Conservation (phyloP, 2,888 invertebrate genomes). For the Fabriciana adippe region DNA sequence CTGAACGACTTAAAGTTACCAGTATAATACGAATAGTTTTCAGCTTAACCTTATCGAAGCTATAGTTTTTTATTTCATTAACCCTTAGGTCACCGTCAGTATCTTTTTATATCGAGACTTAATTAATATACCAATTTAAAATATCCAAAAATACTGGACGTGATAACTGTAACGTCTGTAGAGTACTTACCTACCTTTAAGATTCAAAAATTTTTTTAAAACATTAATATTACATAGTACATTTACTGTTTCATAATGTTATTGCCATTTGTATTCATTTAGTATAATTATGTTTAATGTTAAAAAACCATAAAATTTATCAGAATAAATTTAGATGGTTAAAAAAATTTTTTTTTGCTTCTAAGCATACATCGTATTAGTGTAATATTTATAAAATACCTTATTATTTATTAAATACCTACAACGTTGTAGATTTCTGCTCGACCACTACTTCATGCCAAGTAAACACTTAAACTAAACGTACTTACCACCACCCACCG, state of each 20-base stretch:
- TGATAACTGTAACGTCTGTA: neutral
- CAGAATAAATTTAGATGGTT: too few species aligned
- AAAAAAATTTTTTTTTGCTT: too few species aligned
- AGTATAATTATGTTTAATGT: too few species aligned
- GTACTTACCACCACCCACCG: constrained; percentile 38
- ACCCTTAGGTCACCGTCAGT: neutral
- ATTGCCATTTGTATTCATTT: too few species aligned
- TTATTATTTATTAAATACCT: constrained; percentile 12
- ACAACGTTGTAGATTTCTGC: neutral
- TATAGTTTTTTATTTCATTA: neutral
- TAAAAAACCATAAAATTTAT: too few species aligned
- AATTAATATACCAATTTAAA: neutral
- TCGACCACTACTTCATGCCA: constrained; percentile 15
- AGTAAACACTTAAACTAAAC: constrained; percentile 28
- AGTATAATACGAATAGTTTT: constrained; percentile 2
- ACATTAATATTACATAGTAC: too few species aligned
- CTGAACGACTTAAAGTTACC: neutral
- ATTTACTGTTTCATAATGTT: too few species aligned
- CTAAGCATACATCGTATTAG: too few species aligned
- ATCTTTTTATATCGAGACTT: neutral
- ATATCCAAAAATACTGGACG: neutral
- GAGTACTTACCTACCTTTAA: too few species aligned
- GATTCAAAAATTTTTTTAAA: too few species aligned
- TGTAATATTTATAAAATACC: too few species aligned
- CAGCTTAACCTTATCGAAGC: neutral